A percentile compares a stretch with the other conserved stretches of the same genome.
phyloP scores from a whole-genome alignment of 30 jellyfish, hydroid and myxozoan species.

The Sanderia malayensis region DNA sequence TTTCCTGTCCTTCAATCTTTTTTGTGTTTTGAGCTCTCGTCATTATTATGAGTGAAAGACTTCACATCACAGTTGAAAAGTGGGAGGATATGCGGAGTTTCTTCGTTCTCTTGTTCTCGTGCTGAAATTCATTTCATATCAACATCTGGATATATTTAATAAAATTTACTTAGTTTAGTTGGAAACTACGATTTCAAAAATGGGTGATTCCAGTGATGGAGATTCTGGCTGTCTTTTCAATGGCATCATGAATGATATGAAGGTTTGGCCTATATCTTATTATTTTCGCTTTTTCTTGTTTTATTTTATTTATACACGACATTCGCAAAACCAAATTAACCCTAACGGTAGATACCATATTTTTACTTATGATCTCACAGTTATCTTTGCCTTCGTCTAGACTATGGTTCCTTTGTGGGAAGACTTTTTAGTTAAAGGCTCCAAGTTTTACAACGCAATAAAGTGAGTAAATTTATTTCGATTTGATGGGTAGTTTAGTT shows the following conservation, averaged over 20 bases:
- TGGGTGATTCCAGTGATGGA: slow-evolving; percentile 93
- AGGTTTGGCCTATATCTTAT: slow-evolving; percentile 54
- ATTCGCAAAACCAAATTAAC: no score
- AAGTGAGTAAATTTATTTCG: slow-evolving; percentile 59
- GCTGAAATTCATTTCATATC: neutral
- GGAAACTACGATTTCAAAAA: slow-evolving; percentile 8
- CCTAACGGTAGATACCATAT: no score
- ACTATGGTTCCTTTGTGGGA: slow-evolving; percentile 92
- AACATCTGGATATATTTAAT: neutral
- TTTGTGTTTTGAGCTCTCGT: neutral
- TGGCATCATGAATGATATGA: slow-evolving; percentile 83
- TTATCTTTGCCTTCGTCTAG: slow-evolving; percentile 16
- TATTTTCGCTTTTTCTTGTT: neutral
- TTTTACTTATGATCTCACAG: neutral
- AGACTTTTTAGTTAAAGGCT: slow-evolving; percentile 84
- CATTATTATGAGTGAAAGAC: neutral
- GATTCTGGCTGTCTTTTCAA: slow-evolving; percentile 82
- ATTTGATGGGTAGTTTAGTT: no score
- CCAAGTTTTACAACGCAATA: slow-evolving; percentile 86
- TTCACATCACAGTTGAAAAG: slow-evolving; percentile 6
- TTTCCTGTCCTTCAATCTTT: slow-evolving; percentile 47
- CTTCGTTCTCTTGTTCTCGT: neutral
- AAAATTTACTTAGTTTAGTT: no score
- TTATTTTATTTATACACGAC: no score
- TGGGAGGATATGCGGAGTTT: neutral